These are phyloP conservation scores for Paradisaea rubra DNA, from an alignment of 2,113 vertebrate genomes.

Conservation along the genomic window DNA sequence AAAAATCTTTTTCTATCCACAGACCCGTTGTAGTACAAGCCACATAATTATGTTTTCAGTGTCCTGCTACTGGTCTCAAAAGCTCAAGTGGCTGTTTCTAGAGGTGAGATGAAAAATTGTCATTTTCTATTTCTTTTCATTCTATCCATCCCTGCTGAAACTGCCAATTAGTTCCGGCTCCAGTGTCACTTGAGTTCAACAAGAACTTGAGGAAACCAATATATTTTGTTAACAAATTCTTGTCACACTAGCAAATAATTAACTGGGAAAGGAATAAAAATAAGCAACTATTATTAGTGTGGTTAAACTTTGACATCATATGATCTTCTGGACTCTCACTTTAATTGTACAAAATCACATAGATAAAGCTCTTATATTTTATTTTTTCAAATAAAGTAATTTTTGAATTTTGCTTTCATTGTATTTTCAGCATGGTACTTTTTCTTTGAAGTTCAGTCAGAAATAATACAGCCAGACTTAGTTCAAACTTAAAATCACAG, in stretches of 20 bases:
- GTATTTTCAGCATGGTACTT: neutral
- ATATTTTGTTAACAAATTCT: neutral
- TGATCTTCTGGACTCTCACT: neutral
- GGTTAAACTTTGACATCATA: neutral
- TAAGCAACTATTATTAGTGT: neutral
- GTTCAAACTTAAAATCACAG: neutral
- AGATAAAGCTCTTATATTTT: neutral
- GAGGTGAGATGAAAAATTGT: neutral
- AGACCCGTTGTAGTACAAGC: neutral
- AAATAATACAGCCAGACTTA: neutral
- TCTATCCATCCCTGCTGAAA: neutral
- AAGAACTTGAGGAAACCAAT: neutral
- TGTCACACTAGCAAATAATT: neutral
- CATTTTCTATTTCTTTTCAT: neutral
- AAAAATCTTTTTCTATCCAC: neutral
- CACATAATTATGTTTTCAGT: neutral
- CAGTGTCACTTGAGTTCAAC: neutral
- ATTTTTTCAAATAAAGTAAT: neutral
- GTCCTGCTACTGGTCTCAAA: neutral
- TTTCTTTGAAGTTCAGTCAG: neutral
- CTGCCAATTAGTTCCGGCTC: neutral
- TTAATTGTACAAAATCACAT: neutral
- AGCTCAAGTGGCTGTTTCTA: neutral
- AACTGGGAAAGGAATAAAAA: neutral
- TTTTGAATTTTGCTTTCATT: neutral